phyloP scores from a whole-genome alignment of 2,797 vertebrate genomes.

The Australoheros facetus region DNA sequence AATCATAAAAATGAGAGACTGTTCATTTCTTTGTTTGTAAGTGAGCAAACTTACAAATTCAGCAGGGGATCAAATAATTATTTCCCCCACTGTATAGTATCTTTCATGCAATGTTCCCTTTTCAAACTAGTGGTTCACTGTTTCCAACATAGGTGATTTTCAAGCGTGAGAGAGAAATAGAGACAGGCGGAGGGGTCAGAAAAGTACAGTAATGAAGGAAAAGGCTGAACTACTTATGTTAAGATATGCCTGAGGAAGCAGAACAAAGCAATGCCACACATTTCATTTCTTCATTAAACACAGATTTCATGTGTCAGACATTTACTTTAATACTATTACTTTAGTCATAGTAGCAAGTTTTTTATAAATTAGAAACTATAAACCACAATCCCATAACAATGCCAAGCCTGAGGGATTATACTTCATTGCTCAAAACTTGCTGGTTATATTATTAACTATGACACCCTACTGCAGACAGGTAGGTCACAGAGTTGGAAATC shows the following conservation, averaged over 20 bases:
- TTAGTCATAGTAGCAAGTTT: background rate
- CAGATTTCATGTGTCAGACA: background rate
- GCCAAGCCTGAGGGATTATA: background rate
- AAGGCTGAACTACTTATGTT: background rate
- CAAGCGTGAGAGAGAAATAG: background rate
- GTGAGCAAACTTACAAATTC: no score
- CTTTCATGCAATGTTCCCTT: constrained; percentile 29
- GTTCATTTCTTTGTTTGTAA: no score
- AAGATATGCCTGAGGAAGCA: constrained; percentile 4
- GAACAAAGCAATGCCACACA: background rate
- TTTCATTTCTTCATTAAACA: background rate
- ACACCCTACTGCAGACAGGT: background rate
- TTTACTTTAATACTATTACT: background rate
- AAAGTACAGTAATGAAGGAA: background rate
- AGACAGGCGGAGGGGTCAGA: background rate
- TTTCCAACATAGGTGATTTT: constrained; percentile 35
- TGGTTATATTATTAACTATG: background rate
- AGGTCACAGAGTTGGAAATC: background rate
- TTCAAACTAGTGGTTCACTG: constrained; percentile 25
- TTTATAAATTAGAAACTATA: background rate
- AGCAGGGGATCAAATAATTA: no score
- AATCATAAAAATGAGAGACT: no score
- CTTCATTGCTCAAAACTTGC: background rate
- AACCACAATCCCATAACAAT: background rate
- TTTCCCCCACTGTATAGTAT: background rate